Base-by-base conservation (phyloP, 2,113 vertebrate genomes). In the Polyodon spathula region DNA sequence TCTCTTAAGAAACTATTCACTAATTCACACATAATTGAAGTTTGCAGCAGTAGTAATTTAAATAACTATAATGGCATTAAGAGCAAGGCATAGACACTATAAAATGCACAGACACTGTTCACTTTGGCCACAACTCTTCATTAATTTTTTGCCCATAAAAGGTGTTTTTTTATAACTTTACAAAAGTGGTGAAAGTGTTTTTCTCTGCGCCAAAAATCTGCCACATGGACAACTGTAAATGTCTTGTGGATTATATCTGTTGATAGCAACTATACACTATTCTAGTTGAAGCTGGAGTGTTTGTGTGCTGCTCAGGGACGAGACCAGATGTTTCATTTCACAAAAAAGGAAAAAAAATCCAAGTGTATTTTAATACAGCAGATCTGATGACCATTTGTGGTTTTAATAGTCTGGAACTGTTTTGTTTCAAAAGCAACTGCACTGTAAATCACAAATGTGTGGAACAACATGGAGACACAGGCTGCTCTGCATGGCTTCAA, bases 261-360 rank as follows among this genome's bases (percentile, higher is more conserved):
- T 63, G 60, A 66, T 62, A 56, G 37, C 53, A 57, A 17, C 37
- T 61, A 51, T 68, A 62, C 62, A 62, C 53, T 16, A 16, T 64
- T 56, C 56, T 58, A 8, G n/a, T 7, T 51, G 15, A 63, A 55
- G 54, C 59, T 16, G 58, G 44, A 50, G 58, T 37, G 56, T 54
- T 38, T 15, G 27, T 17, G 5, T 17, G 6, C 56, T 41, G 40
- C 17, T 1, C 27, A 27, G 27, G 27, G 27, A 27, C 1, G 64
- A 41, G 54, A 58, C 69, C 72, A 69, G 66, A 66, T 73, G 64
- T 46, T 61, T 70, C 54, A 66, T 59, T 65, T 57, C 12, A 27
- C 27, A 16, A 54, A 68, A 55, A 68, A 51, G 57, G 10, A 27
- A 27, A 16, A 54, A 68, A 55, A 68, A 51, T 55, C 14, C 55